phyloP scores from a whole-genome alignment of 2,113 vertebrate genomes.

The Meleagris gallopavo region DNA sequence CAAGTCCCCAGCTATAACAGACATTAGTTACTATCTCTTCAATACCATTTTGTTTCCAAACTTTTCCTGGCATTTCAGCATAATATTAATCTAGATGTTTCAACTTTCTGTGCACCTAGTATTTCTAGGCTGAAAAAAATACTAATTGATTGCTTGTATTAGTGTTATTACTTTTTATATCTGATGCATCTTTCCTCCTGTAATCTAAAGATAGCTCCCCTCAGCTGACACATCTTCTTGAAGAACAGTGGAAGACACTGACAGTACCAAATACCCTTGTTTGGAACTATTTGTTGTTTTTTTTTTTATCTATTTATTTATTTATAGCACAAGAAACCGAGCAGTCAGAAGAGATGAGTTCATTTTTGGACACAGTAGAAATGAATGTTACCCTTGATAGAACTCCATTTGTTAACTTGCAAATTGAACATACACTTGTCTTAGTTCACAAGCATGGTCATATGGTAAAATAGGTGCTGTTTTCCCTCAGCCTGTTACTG shows the following conservation, averaged over 20 bases:
- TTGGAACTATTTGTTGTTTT: neutral
- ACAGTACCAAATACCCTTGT: neutral
- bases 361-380: neutral
- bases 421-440: neutral
- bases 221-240: neutral
- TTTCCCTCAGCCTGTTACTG: slow-evolving; percentile 11
- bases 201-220: neutral
- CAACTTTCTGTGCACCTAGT: neutral
- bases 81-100: neutral
- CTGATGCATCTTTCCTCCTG: neutral
- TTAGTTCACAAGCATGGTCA: neutral
- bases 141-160: neutral
- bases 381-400: slow-evolving; percentile 23
- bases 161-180: neutral
- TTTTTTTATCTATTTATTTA: neutral
- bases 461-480: neutral
- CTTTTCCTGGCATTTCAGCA: neutral
- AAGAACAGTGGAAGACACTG: neutral
- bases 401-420: neutral
- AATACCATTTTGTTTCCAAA: neutral
- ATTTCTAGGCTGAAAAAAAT: neutral
- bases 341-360: neutral
- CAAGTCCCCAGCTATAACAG: neutral
- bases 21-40: neutral
- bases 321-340: neutral